Evolutionary conservation across 2,797 vertebrate genomes (phyloP), one percentile per base, ranked within the genome.

Genomic region (Anabacerthia variegaticeps): DNA sequence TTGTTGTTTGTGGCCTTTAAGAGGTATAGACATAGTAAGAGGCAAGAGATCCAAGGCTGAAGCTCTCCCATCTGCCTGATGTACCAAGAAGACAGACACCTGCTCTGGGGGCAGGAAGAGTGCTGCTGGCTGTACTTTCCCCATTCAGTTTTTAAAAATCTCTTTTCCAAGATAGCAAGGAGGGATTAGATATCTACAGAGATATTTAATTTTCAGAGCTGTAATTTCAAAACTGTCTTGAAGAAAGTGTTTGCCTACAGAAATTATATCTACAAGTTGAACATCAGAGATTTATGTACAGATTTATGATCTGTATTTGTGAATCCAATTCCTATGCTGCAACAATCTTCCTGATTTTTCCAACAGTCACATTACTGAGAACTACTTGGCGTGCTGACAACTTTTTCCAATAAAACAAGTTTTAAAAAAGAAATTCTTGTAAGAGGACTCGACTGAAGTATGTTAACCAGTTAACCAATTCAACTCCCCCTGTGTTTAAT

Each of bases 51-150:
- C 15, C n/a, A 52, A 46, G 6, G 4, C 12, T 62, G 30, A 67
- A 71, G 10, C 3, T 63, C 19, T 83, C 15, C 8, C 8, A 2
- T 49, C 28, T 69, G 17, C 24, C 39, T 5, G 2, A 4, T 34
- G 28, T n/a, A 59, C 32, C 26, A 32, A 63, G n/a, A 84, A 59
- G 41, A 43, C 7, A 61, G 16, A 19, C 30, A 51, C 14, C 9
- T 4, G 4, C 12, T 37, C 9, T 21, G 21, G 26, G 16, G 28
- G 16, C 79, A 54, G 43, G 49, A 77, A 67, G 27, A 39, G 4
- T 2, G 0, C 7, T 68, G 17, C 19, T 0, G 0, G 8, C 18
- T 13, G 2, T 43, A n/a, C 12, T 56, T 79, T 41, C 12, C 17
- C 7, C 0, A 0, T 27, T 49, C 46, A 10, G 3, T 24, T 88